phyloP scores from a whole-genome alignment of 2,113 vertebrate genomes.

The Xiphias gladius region DNA sequence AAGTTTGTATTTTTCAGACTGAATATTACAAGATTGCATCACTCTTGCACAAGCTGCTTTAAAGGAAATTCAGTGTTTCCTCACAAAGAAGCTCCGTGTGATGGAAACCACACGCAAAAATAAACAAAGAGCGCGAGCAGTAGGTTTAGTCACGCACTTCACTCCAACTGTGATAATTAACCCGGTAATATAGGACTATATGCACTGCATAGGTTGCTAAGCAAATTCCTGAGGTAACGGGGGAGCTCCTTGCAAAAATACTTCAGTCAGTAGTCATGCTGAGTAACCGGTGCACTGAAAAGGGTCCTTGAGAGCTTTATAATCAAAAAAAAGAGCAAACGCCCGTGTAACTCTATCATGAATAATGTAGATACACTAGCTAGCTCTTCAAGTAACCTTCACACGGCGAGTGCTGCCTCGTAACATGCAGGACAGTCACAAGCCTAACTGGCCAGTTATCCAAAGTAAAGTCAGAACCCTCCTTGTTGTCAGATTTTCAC shows the following conservation, averaged over 20 bases:
- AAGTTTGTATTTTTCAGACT: slow-evolving; percentile 32
- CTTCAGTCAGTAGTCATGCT: neutral
- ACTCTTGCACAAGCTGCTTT: slow-evolving; percentile 31
- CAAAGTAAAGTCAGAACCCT: no score
- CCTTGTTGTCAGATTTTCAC: no score
- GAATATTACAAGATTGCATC: slow-evolving; percentile 45
- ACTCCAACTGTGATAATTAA: neutral
- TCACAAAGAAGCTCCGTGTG: neutral
- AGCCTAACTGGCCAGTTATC: no score
- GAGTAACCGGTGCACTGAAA: neutral
- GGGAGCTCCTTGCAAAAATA: neutral
- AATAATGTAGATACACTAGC: neutral
- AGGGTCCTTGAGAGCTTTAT: neutral
- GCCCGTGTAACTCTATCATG: neutral
- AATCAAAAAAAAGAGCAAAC: neutral
- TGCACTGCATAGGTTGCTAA: neutral
- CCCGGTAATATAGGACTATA: neutral
- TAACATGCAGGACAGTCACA: no score
- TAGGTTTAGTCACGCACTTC: neutral
- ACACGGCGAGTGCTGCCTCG: neutral
- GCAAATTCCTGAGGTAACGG: neutral
- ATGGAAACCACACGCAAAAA: neutral
- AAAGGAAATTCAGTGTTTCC: slow-evolving; percentile 28
- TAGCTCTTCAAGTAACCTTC: neutral
- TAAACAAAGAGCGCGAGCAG: neutral